Evolutionary conservation across 1,140 invertebrate genomes (phyloP), one percentile per base, ranked within the genome.

Genomic region (Drosophila prosaltans): DNA sequence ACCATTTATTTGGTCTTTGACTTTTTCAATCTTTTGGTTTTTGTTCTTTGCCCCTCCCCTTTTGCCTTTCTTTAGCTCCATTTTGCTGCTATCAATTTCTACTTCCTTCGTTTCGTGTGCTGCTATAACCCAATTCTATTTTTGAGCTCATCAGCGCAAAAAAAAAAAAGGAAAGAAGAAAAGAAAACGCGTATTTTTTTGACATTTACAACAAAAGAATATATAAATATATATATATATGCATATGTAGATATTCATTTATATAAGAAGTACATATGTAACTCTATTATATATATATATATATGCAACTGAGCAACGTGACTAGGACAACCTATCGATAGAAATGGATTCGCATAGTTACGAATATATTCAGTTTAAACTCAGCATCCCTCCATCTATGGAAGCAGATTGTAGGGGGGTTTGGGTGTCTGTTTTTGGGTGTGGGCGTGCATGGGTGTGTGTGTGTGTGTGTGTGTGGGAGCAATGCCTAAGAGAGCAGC

Each of bases 341-440:
- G 88, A 83, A 88, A 85, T 82, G 82, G 80, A 86, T 79, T 77
- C 83, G 82, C 82, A 76, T 76, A 71, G 83, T 72, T 78, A 79
- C 79, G 65, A 16, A 16, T 16, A 67, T 51, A 51, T 51, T 51
- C 8, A 10, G 21, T 57, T 75, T 83, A 76, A 81, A 83, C 77
- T 86, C 80, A 72, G 83, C 68, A 88, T 86, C 83, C 69, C 73
- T 1, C 54, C 28, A 4, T 81, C 72, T 30, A 30, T 30, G 28
- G 28, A 0, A 16, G 16, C 16, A 16, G 16, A 16, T 16, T 16
- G 28, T 0, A 4, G 28, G 28, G 28, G 28, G 28, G 28, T 2
- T 2, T 2, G 28, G 4, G 4, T 0, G 54, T 1, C 1, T 11
- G 0, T 11, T 11, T 16, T 36, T 24, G 3, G 10, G 11, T 10